Evolutionary conservation across 2,113 vertebrate genomes (phyloP).

Genomic region (Peromyscus maniculatus): DNA sequence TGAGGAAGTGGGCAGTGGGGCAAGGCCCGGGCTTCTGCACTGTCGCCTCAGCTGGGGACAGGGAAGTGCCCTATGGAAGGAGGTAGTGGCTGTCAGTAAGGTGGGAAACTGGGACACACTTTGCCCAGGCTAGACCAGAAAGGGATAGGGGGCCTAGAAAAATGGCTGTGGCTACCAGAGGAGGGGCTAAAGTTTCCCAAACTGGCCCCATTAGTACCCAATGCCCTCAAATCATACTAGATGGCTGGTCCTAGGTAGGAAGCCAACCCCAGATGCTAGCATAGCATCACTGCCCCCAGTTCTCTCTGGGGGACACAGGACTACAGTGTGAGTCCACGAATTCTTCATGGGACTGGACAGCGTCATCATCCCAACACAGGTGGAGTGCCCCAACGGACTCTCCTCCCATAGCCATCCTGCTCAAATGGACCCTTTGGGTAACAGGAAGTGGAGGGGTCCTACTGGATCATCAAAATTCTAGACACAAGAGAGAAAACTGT

Average conservation of each 20-base stretch:
- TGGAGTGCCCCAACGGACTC: neutral
- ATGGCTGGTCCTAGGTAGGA: neutral
- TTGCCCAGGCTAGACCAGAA: neutral
- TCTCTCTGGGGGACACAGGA: neutral
- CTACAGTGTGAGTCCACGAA: neutral
- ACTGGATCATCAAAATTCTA: neutral
- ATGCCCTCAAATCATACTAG: neutral
- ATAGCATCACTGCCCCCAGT: fast-evolving
- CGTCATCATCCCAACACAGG: neutral
- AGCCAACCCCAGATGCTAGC: neutral
- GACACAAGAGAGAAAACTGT: neutral
- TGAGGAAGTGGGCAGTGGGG: neutral
- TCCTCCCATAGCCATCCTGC: neutral
- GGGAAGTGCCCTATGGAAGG: too few species aligned
- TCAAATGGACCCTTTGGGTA: neutral
- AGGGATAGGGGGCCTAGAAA: neutral
- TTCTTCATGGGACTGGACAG: neutral
- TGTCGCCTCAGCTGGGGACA: fast-evolving
- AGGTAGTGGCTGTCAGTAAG: neutral
- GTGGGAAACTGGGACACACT: fast-evolving
- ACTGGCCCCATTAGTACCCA: neutral
- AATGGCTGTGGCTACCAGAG: neutral
- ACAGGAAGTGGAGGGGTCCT: neutral
- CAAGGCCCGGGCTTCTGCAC: neutral
- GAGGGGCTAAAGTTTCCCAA: neutral